Percentiles rank a stretch among this genome's conserved stretches.
phyloP scores from a whole-genome alignment of 2,888 invertebrate genomes.

The Dinocampus coccinellae region DNA sequence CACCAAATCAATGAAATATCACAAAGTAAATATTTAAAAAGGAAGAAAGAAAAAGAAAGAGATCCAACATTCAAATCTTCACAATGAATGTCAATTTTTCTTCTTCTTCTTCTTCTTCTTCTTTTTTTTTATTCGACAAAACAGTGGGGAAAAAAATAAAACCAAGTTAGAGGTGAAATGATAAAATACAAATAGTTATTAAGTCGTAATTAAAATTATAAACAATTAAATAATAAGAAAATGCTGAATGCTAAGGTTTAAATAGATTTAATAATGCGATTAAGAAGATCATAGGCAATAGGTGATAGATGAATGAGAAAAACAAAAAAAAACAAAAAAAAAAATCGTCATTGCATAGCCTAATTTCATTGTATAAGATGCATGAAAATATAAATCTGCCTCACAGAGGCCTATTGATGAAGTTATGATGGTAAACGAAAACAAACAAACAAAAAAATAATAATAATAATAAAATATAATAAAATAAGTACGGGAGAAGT shows the following conservation, averaged over 20 bases:
- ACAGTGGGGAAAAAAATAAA: too few species aligned
- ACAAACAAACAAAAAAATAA: background rate
- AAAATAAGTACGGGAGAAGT: conserved; percentile 4
- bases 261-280: conserved; percentile 25
- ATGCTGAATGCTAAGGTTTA: conserved; percentile 40
- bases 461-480: background rate
- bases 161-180: conserved; percentile 8
- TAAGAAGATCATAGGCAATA: conserved; percentile 35
- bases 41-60: background rate
- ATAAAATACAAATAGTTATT: conserved; percentile 33
- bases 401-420: conserved; percentile 66
- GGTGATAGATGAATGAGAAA: conserved; percentile 33
- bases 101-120: too few species aligned
- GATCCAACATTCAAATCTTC: background rate
- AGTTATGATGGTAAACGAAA: conserved; percentile 53
- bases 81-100: too few species aligned
- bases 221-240: conserved; percentile 24
- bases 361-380: conserved; percentile 19
- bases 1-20: background rate
- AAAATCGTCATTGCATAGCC: conserved; percentile 23
- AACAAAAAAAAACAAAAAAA: too few species aligned
- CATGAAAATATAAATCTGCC: conserved; percentile 57
- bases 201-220: conserved; percentile 30
- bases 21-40: conserved; percentile 6
- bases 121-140: too few species aligned